Base-by-base conservation (phyloP, 2,113 vertebrate genomes). In the Aythya baeri region DNA sequence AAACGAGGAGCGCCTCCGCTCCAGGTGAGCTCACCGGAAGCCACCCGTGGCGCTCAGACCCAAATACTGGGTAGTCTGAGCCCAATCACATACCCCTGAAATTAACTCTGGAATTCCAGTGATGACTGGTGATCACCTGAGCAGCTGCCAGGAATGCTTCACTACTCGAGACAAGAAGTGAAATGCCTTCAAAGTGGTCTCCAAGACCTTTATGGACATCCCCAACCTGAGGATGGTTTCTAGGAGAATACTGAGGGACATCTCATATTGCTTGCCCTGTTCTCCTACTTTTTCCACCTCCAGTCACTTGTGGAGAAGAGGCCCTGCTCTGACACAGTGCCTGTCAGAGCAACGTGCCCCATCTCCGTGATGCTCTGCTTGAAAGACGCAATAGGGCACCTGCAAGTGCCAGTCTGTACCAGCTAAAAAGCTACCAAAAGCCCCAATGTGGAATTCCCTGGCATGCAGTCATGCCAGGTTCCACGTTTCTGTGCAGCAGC, bases 261-360 rank as follows among this genome's bases (percentile, higher is more conserved):
- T 2, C 38, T 1, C 7, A 0, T 4, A 17, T 34, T 31, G 63
- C 65, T 20, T 27, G 52, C 32, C 31, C 43, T 0, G 0, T 22
- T 31, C 32, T 57, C 49, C 71, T 46, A 2, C 25, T 70, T 55
- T 2, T 78, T 9, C 43, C 29, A 10, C 1, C 67, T 54, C n/a
- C 7, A 23, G 32, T 26, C 46, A 18, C 46, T 46, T 54, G 0
- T 49, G 50, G 80, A 77, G 34, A 70, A 70, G 52, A 77, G 36
- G 50, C 7, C 8, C 12, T 11, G 52, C 31, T n/a, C 77, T 50
- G 52, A 57, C 72, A 54, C 20, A 10, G 27, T 3, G 20, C 62
- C 44, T 57, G 9, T 14, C 22, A n/a, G 58, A 31, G 57, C 81
- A 43, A 75, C 0, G 0, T n/a, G 23, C 18, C 77, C 71, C 58